Evolutionary conservation across 2,888 invertebrate species (phyloP), one percentile per base, ranked within the genome.

Genomic region (Koerneria pararmatus): DNA sequence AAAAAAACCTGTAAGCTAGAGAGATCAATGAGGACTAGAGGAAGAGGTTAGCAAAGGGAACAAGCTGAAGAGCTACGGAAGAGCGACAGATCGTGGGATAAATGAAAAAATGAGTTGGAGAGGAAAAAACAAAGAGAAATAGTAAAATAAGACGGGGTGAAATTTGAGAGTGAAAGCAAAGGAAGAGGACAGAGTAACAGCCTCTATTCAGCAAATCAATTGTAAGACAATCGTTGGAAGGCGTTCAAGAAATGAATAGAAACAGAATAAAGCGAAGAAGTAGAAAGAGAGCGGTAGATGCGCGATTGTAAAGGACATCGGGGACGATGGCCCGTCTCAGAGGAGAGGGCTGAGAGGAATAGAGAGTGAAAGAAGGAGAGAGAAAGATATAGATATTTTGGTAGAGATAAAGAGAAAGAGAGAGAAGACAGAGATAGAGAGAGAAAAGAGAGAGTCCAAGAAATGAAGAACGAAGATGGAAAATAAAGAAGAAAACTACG

Each of bases 381-480:
- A 59, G 15, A 59, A 37, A 41, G 22, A 5, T 34, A 11, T 11
- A 22, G 22, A 15, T 5, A 41, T 3, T 8, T 31, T 59, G 35
- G 34, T 3, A 37, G 41, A 35, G 59, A 27, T 8, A 41, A 29
- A 5, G 56, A 34, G 34, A 22, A 31, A 24, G 4, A n/a, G 54
- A 54, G 4, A 3, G 54, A 31, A 29, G 54, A 41, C 15, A 41
- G 41, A 41, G 41, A 41, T 8, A 41, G 11, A 41, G 41, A 41
- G 41, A 41, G 8, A 41, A n/a, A 15, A 56, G 34, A 56, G 56
- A 54, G 27, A 41, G 46, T 29, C 35, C 41, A 46, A 53, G 8
- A 8, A 15, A 53, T 53, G 53, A 6, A 53, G 6, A 53, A n/a
- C 22, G 53, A 53, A 61, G 49, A 48, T 49, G 61, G 32, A 48